These are phyloP conservation scores for Toxostoma redivivum DNA, from an alignment of 2,113 vertebrate species.

Conservation along the genomic window DNA sequence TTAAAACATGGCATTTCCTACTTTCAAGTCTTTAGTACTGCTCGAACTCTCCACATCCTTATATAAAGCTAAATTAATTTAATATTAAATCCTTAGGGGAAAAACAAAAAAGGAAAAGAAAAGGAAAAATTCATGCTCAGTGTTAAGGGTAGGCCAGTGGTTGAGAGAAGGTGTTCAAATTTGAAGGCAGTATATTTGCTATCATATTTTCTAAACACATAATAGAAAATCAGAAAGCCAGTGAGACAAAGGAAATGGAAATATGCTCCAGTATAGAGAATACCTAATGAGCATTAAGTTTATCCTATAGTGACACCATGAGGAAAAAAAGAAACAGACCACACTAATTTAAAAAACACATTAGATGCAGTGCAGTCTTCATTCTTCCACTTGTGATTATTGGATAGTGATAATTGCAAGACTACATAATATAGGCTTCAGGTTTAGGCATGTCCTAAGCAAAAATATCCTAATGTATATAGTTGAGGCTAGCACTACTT, in stretches of 20 bases:
- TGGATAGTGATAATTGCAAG: background rate
- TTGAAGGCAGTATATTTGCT: background rate
- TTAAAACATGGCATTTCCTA: background rate
- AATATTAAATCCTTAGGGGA: background rate
- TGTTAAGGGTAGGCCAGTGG: background rate
- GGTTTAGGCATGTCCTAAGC: background rate
- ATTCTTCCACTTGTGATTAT: background rate
- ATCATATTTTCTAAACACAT: background rate
- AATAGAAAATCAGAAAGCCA: background rate
- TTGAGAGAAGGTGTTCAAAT: background rate
- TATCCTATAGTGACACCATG: constrained; percentile 62
- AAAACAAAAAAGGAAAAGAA: background rate
- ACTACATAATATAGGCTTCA: background rate
- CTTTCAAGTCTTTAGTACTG: background rate
- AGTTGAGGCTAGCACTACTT: background rate
- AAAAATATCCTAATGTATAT: background rate
- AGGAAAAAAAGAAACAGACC: constrained; percentile 25
- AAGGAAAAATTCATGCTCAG: background rate
- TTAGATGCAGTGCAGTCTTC: background rate
- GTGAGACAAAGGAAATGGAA: background rate
- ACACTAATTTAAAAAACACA: background rate
- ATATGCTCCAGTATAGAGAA: background rate
- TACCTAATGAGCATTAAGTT: background rate
- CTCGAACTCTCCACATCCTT: background rate
- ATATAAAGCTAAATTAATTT: background rate